Conservation (phyloP, 2,113 vertebrate genomes). For the Proteles cristata region DNA sequence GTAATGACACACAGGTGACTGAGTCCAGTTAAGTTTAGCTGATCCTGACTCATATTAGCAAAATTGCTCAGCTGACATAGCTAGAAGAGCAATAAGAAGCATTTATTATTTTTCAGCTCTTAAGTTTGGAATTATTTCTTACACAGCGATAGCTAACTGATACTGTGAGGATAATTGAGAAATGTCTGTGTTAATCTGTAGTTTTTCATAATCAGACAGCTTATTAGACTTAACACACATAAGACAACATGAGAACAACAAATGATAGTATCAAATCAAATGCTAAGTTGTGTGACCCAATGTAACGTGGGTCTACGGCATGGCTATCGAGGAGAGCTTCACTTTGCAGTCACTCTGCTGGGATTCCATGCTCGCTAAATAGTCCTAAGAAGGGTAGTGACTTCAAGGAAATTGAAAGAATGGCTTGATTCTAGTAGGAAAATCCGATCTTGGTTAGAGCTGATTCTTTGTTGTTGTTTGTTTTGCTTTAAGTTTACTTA, state of each 20-base stretch:
- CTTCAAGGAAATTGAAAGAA: background rate
- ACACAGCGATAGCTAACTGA: background rate
- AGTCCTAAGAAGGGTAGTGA: background rate
- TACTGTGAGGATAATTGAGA: background rate
- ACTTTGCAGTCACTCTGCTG: rapidly evolving
- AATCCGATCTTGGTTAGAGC: background rate
- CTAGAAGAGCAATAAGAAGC: background rate
- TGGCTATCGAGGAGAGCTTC: background rate
- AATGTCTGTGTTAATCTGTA: background rate
- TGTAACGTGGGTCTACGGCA: rapidly evolving
- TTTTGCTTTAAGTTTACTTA: too few relatives aligned
- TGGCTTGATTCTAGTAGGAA: background rate
- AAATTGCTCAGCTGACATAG: background rate
- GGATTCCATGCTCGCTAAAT: background rate
- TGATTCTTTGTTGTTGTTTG: background rate
- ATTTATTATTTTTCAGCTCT: background rate
- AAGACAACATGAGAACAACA: background rate
- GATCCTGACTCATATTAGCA: background rate
- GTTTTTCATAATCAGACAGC: background rate
- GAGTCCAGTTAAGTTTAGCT: background rate
- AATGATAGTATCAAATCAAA: background rate
- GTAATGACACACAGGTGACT: background rate
- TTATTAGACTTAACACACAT: background rate
- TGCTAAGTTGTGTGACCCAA: background rate
- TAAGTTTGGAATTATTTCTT: background rate